Base-by-base conservation (phyloP, 1,140 invertebrate species). In the Lucilia cuprina region DNA sequence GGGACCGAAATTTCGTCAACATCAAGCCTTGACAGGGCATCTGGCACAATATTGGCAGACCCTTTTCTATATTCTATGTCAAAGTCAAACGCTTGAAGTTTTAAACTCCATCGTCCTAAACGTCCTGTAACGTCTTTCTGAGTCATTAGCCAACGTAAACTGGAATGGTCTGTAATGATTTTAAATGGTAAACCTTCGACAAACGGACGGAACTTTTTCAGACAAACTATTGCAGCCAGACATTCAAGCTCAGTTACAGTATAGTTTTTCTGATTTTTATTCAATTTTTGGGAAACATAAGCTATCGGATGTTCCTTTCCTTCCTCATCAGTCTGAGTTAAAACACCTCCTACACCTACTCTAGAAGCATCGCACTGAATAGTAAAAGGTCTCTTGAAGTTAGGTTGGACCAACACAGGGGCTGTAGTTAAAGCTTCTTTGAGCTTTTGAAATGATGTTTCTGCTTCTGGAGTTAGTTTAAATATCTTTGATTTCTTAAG, bases 91-190 rank as follows among this genome's bases (percentile, higher is more conserved):
- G 86, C 85, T 85, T 92, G 91, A 4, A 93, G 77, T 49, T 85
- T 49, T 13, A 93, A 14, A 49, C 84, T 74, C 92, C 92, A 93
- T 47, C 92, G 84, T 0, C 91, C 90, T 19, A 93, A 84, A 65
- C 92, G 74, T 74, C 89, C 91, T 1, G 85, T 87, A 2, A 89
- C 87, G 82, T 92, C 90, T 85, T 90, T 91, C 3, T 92, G 86
- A 3, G 88, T 88, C 30, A 88, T 85, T 7, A 93, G 86, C 91
- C 91, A 93, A 41, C 85, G 85, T 5, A 93, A 86, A 13, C 91
- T 88, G 55, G 88, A 86, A 84, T 93, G 92, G 84, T 94, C 92
- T 0, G 93, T 93, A n/a, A 91, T 85, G 0, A 93, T 88, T 0
- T 74, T 91, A 83, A 94, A 93, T 14, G 90, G 84, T 12, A 84